Evolutionary conservation across 2,797 vertebrate species (phyloP), one percentile per base, ranked within the genome.

Genomic region (Coccyzus lansbergi): DNA sequence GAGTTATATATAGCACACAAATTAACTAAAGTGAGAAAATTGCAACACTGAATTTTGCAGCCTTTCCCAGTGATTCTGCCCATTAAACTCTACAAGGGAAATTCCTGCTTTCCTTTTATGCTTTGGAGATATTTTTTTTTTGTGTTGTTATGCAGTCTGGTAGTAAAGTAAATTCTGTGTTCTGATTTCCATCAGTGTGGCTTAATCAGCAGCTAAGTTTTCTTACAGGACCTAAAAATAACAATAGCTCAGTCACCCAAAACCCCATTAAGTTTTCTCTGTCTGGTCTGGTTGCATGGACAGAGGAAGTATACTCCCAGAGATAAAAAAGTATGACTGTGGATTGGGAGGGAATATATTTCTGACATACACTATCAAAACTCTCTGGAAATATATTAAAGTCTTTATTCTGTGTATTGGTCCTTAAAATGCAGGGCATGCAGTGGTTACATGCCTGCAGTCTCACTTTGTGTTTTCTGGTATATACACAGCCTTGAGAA

Each of bases 151-250:
- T 74, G 65, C 34, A 44, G n/a, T 49, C 71, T 79, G 63, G 63
- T 82, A 55, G 34, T 77, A 82, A 93, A 87, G 42, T 69, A 62
- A 75, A 48, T 52, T 59, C 1, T 72, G 28, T 68, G 29, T 53
- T 84, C 90, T 92, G 60, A 71, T 93, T 94, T 94, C 68, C 24
- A 33, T 63, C 28, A 36, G 36, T 49, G 19, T 38, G 51, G n/a
- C 33, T 75, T 67, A 88, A 87, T 85, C 68, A 94, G 85, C 76
- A 86, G 52, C 78, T 86, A 81, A 53, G 49, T 86, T 97, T 96
- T 94, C 88, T 81, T 86, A 79, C 64, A 92, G 59, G 63, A 87
- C 58, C 67, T 89, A 72, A 86, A 88, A 88, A 71, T 87, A 94
- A 63, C 46, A 86, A 85, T 83, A 71, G 58, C 59, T 28, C 59